phyloP scores from a whole-genome alignment of 2,888 invertebrate species.

The Dugesia japonica region DNA sequence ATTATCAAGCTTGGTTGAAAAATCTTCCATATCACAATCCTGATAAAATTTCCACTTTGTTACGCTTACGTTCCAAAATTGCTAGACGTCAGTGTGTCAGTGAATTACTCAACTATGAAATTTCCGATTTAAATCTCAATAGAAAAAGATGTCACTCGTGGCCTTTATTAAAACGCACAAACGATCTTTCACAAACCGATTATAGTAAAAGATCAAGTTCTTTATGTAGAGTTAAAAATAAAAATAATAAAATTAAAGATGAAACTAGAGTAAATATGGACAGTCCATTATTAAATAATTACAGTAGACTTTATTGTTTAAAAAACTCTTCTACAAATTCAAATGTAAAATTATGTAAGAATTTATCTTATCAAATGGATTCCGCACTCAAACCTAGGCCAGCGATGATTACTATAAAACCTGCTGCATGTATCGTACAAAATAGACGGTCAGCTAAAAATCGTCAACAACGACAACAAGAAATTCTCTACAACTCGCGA shows the following conservation, averaged over 20 bases:
- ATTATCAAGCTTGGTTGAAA: slow-evolving; percentile 14
- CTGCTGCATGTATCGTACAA: background rate
- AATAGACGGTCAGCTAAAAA: slow-evolving; percentile 14
- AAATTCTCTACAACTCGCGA: background rate
- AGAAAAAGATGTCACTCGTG: background rate
- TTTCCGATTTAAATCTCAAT: background rate
- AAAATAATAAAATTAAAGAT: background rate
- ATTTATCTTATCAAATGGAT: background rate
- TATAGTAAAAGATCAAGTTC: slow-evolving; percentile 12
- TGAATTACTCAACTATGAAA: background rate
- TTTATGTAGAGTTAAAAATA: background rate
- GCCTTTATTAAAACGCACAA: background rate
- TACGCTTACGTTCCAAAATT: background rate
- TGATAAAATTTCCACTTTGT: background rate
- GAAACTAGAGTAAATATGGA: background rate
- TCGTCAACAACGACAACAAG: background rate
- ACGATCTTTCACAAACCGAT: background rate
- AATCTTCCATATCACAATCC: slow-evolving; percentile 1
- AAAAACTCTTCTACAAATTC: background rate
- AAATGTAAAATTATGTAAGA: background rate
- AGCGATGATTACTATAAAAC: background rate
- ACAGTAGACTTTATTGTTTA: slow-evolving; percentile 12
- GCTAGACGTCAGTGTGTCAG: background rate
- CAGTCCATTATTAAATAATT: background rate
- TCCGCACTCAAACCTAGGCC: background rate